These are phyloP conservation scores for Chelonus insularis DNA, from an alignment of 1,140 invertebrate genomes.

Conservation along the genomic window DNA sequence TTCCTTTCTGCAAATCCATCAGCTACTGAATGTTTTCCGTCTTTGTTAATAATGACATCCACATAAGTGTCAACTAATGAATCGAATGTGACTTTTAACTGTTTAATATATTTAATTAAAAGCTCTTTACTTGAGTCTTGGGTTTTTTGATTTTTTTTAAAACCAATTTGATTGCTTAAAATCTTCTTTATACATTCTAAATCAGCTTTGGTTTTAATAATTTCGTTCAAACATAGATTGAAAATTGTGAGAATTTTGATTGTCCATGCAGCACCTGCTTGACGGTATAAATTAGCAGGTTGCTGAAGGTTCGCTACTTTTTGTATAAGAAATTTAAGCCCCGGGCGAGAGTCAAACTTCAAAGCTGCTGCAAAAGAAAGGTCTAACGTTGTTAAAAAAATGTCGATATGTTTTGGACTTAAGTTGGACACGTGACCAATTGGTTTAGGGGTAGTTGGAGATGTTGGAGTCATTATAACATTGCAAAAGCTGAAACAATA, in stretches of 20 bases:
- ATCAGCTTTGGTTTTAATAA: slow-evolving; percentile 63
- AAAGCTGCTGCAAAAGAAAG: slow-evolving; percentile 78
- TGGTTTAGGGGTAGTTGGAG: slow-evolving; percentile 62
- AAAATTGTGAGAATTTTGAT: slow-evolving; percentile 86
- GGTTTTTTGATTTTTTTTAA: slow-evolving; percentile 13
- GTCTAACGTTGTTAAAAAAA: slow-evolving; percentile 76
- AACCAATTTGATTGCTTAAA: background rate
- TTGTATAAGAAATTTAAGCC: slow-evolving; percentile 89
- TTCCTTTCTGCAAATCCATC: slow-evolving; percentile 66
- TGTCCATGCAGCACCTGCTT: slow-evolving; percentile 89
- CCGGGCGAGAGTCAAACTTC: slow-evolving; percentile 86
- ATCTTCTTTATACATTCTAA: slow-evolving; percentile 69
- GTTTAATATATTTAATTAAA: slow-evolving; percentile 42
- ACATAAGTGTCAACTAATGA: slow-evolving; percentile 68
- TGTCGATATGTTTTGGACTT: slow-evolving; percentile 43
- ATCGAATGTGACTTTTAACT: slow-evolving; percentile 59
- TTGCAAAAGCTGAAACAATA: slow-evolving; percentile 51
- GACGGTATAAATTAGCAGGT: slow-evolving; percentile 89
- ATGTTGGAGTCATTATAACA: slow-evolving; percentile 55
- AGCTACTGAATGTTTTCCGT: slow-evolving; percentile 61
- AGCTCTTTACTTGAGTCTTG: background rate
- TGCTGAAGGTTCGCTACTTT: slow-evolving; percentile 87
- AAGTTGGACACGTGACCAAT: slow-evolving; percentile 34
- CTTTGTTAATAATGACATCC: slow-evolving; percentile 64
- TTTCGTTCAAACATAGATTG: slow-evolving; percentile 64